phyloP scores from a whole-genome alignment of 1,140 invertebrate species.

The Atopsyche davidsoni region DNA sequence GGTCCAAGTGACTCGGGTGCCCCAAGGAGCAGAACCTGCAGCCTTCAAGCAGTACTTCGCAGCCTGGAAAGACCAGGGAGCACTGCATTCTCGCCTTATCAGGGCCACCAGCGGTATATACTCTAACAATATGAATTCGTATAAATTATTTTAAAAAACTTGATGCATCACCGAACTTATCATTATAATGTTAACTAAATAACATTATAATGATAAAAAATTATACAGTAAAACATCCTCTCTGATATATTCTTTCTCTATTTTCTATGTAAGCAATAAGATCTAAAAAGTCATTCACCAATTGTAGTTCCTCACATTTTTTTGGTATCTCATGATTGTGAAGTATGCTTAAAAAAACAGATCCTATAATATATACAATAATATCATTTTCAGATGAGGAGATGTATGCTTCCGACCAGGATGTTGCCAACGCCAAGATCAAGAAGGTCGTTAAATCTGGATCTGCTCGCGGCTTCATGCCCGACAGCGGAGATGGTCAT shows the following conservation, averaged over 20 bases:
- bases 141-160: no score
- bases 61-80: constrained; percentile 63
- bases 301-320: constrained; percentile 1
- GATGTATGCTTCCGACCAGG: constrained; percentile 39
- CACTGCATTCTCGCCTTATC: constrained; percentile 51
- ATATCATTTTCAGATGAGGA: constrained; percentile 36
- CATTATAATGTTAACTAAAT: no score
- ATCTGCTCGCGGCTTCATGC: constrained; percentile 62
- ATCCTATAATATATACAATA: no score
- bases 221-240: no score
- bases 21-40: constrained; percentile 67
- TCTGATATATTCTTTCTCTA: no score
- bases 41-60: constrained; percentile 75
- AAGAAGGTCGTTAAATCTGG: constrained; percentile 43
- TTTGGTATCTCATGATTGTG: not conserved
- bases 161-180: no score
- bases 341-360: not conserved
- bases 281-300: no score
- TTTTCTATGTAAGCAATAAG: no score
- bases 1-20: constrained; percentile 63
- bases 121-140: no score
- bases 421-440: constrained; percentile 34
- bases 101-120: constrained; percentile 42
- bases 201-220: no score
- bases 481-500: constrained; percentile 60